Evolutionary conservation across 1,140 invertebrate genomes (phyloP).

Genomic region (Anoplolepis gracilipes): DNA sequence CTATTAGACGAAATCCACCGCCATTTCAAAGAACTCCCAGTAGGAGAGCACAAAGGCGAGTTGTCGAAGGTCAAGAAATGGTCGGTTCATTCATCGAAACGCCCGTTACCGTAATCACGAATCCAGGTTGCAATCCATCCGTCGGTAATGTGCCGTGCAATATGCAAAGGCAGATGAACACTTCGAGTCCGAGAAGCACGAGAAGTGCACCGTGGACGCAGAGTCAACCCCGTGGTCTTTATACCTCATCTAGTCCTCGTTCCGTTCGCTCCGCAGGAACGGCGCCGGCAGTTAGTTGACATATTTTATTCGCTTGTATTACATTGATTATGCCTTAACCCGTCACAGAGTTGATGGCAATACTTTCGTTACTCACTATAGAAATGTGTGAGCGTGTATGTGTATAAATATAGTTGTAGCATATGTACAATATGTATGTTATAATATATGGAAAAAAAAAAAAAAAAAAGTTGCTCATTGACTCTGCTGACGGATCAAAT

Average conservation of each 20-base stretch:
- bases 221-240: constrained; percentile 89
- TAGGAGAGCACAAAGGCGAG: constrained; percentile 92
- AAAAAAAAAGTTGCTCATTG: not conserved
- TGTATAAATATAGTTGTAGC: too few species aligned
- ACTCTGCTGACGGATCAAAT: constrained; percentile 12
- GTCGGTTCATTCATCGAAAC: constrained; percentile 82
- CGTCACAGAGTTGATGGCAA: not conserved
- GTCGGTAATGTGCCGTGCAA: constrained; percentile 68
- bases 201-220: constrained; percentile 94
- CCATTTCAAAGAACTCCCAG: constrained; percentile 97
- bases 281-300: constrained; percentile 81
- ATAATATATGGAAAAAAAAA: not conserved
- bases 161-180: constrained; percentile 77
- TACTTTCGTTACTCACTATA: not conserved
- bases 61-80: constrained; percentile 89
- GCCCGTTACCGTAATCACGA: constrained; percentile 68
- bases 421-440: not conserved
- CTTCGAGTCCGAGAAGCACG: constrained; percentile 88
- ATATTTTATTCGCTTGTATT: not conserved
- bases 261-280: constrained; percentile 89
- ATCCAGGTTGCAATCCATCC: constrained; percentile 47
- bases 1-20: constrained; percentile 88
- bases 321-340: not conserved
- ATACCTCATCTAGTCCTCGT: constrained; percentile 89
- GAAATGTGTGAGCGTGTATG: not conserved